Evolutionary conservation across 2,888 invertebrate genomes (phyloP).

Genomic region (Serrognathus titanus): DNA sequence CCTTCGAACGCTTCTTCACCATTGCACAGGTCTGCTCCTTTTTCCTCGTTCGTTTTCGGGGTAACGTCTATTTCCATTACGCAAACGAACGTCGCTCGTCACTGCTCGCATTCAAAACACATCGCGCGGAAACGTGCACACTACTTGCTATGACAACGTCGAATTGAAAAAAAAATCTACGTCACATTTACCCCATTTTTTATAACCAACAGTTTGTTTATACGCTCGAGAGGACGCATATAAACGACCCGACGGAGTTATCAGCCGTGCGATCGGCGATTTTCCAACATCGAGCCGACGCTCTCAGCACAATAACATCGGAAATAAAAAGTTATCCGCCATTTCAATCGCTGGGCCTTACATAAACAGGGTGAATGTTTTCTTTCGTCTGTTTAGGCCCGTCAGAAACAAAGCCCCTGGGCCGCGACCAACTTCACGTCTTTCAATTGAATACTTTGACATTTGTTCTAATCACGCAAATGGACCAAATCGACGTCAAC

Average conservation of each 20-base stretch:
- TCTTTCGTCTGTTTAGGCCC: constrained; percentile 24
- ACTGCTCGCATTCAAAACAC: constrained; percentile 24
- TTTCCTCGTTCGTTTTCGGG: constrained; percentile 40
- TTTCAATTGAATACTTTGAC: too few relatives aligned
- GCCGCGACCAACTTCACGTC: not conserved
- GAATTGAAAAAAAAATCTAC: constrained; percentile 16
- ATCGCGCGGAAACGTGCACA: constrained; percentile 3
- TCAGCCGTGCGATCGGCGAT: constrained; percentile 22
- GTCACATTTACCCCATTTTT: constrained; percentile 28
- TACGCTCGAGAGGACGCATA: constrained; percentile 8
- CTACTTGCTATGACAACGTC: constrained; percentile 13
- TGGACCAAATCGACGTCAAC: too few relatives aligned
- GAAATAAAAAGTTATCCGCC: constrained; percentile 47
- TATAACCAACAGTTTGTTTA: constrained; percentile 10
- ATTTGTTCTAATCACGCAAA: too few relatives aligned
- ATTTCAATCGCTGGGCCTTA: constrained; percentile 46
- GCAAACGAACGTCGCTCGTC: constrained; percentile 20
- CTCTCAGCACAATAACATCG: constrained; percentile 34
- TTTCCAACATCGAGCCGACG: constrained; percentile 8
- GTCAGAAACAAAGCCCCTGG: constrained; percentile 5
- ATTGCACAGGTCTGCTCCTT: constrained; percentile 24
- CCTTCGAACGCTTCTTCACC: constrained; percentile 11
- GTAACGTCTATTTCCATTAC: constrained; percentile 51
- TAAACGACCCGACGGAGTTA: constrained; percentile 11
- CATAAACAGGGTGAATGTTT: constrained; percentile 39